Base-by-base conservation (phyloP, 2,113 vertebrate genomes). In the Ailurus styani region DNA sequence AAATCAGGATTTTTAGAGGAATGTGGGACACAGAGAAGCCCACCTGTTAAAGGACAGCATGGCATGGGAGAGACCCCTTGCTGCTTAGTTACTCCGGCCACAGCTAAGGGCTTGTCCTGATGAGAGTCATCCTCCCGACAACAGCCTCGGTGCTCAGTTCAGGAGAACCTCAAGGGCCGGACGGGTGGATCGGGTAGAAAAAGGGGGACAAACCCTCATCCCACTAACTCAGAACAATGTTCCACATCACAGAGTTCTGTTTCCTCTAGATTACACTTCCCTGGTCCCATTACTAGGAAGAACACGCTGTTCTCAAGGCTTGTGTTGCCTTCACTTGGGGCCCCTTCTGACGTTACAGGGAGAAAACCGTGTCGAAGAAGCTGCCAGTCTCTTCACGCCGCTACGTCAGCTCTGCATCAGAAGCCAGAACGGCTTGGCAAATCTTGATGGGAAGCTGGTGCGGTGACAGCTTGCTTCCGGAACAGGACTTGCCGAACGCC, bases 401-500 rank as follows among this genome's bases (percentile, higher is more conserved):
- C 57, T 34, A 37, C 45, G 55, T 37, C 84, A 11, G 40, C 37
- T 93, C 83, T 40, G 81, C 17, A 8, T 34, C 50, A 1, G 52
- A 37, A 79, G 87, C 81, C 91, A 34, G 45, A 42, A 97, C 4
- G 73, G 73, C 73, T 77, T 77, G 73, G 73, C 64, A 78, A 40
- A 42, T 18, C 86, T 10, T 10, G 87, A 62, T 0, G 13, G 87
- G 50, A 81, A 83, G 11, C 55, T 7, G 72, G 89, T 7, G 72
- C 55, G 9, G 85, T 23, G 64, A 50, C 96, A 97, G 96, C 92
- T 94, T 90, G 96, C 96, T 95, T 97, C 97, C 23, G 27, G 96
- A 94, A 97, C 82, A 94, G 95, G 85, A 52, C 34, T 97, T 64
- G 77, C 92, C 1, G 14, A 90, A 5, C 23, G 7, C 25, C 70